These are phyloP conservation scores for Lophura nycthemera DNA, from an alignment of 2,113 vertebrate genomes.

Conservation along the genomic window DNA sequence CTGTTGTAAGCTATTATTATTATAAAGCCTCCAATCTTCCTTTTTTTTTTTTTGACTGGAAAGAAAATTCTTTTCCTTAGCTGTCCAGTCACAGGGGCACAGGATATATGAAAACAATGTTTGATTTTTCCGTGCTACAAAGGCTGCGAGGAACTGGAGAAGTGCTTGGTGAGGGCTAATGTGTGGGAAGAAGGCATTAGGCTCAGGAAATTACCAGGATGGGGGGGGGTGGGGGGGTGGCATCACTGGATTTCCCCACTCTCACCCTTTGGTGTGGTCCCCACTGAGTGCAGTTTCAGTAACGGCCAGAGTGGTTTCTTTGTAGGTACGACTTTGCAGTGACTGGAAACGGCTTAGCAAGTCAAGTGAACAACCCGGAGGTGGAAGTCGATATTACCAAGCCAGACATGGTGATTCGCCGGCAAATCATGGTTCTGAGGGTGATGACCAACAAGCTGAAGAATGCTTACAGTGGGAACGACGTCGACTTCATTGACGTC, in stretches of 20 bases:
- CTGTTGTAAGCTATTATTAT: background rate
- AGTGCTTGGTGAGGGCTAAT: background rate
- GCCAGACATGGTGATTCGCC: conserved; percentile 89
- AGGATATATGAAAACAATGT: background rate
- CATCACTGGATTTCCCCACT: accelerated
- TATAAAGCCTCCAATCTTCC: background rate
- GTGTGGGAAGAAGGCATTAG: accelerated
- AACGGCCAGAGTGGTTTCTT: background rate
- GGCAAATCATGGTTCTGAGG: conserved; percentile 89
- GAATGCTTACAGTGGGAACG: conserved; percentile 91
- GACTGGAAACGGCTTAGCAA: conserved; percentile 92
- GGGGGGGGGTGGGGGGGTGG: background rate
- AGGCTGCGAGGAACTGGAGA: background rate
- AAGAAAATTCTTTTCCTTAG: background rate
- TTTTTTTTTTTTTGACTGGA: background rate
- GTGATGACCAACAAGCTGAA: conserved; percentile 95
- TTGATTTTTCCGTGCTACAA: background rate
- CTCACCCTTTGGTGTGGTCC: accelerated
- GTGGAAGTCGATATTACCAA: conserved; percentile 95
- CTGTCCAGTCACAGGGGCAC: background rate
- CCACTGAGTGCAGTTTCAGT: accelerated
- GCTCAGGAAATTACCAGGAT: background rate
- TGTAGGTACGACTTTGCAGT: conserved; percentile 91
- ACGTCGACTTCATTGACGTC: conserved; percentile 85
- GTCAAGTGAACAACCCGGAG: conserved; percentile 93